Percentiles rank a stretch among this genome's conserved stretches.
Evolutionary conservation across 2,797 vertebrate species (phyloP).

Genomic region (Tapirus indicus): DNA sequence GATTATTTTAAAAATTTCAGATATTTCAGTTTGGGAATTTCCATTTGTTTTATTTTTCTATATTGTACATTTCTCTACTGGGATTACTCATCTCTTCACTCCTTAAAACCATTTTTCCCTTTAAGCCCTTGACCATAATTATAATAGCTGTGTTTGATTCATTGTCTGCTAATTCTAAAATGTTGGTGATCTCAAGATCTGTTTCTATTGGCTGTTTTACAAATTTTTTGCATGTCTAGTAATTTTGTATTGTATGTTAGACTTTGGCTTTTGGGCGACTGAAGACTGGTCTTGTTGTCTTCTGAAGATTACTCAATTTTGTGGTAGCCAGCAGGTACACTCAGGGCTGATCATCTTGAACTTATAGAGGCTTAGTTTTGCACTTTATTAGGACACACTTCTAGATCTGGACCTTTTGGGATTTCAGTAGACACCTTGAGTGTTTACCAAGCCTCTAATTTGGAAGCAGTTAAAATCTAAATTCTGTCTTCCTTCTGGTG

Average conservation of each 20-base stretch:
- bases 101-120: neutral
- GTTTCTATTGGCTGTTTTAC: neutral
- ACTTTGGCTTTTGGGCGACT: too few species aligned
- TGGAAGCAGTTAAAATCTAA: neutral
- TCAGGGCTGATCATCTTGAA: neutral
- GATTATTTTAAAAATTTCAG: neutral
- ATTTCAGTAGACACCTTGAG: neutral
- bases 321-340: too few species aligned
- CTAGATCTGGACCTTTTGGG: neutral
- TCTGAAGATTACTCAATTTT: neutral
- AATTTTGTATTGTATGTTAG: neutral
- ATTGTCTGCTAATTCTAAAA: neutral
- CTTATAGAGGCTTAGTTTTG: neutral
- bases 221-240: fast-evolving
- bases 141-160: neutral
- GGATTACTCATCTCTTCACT: neutral
- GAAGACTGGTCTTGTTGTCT: neutral
- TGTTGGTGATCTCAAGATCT: neutral
- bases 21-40: neutral
- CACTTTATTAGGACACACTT: neutral
- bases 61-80: neutral
- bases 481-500: neutral
- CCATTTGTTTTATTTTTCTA: neutral
- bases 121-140: neutral
- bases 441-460: neutral